phyloP scores from a whole-genome alignment of 2,888 invertebrate species.

The Catocala sponsa region DNA sequence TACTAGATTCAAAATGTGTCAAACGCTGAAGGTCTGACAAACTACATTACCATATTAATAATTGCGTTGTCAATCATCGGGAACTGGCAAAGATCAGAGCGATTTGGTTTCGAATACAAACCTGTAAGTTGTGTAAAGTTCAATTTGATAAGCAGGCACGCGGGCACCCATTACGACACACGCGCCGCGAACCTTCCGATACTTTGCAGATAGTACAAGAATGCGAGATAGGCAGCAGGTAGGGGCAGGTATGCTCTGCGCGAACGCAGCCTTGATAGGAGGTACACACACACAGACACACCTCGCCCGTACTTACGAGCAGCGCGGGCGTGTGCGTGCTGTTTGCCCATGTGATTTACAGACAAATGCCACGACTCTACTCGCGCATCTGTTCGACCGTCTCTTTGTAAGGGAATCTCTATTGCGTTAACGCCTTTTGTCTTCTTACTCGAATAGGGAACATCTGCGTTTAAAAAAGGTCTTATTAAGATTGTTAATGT shows the following conservation, averaged over 20 bases:
- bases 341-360: conserved; percentile 85
- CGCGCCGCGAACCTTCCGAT: conserved; percentile 66
- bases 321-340: conserved; percentile 64
- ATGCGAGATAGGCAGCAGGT: conserved; percentile 80
- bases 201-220: conserved; percentile 80
- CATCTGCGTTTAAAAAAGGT: conserved; percentile 77
- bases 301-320: conserved; percentile 38
- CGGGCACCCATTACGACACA: conserved; percentile 77
- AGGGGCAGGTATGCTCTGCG: conserved; percentile 70
- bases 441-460: conserved; percentile 53
- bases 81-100: conserved; percentile 61
- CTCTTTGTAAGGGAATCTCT: conserved; percentile 74
- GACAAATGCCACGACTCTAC: conserved; percentile 77
- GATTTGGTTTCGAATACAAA: conserved; percentile 67
- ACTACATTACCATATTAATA: conserved; percentile 68
- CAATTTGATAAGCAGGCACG: conserved; percentile 59
- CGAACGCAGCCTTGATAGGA: conserved; percentile 62
- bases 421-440: conserved; percentile 81
- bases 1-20: conserved; percentile 40
- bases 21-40: conserved; percentile 62
- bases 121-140: conserved; percentile 59
- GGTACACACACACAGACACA: conserved; percentile 58
- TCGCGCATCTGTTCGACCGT: conserved; percentile 79
- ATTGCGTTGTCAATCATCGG: conserved; percentile 75
- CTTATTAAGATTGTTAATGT: conserved; percentile 53